phyloP scores from a whole-genome alignment of 2,797 vertebrate species.

The Propithecus perrieri region DNA sequence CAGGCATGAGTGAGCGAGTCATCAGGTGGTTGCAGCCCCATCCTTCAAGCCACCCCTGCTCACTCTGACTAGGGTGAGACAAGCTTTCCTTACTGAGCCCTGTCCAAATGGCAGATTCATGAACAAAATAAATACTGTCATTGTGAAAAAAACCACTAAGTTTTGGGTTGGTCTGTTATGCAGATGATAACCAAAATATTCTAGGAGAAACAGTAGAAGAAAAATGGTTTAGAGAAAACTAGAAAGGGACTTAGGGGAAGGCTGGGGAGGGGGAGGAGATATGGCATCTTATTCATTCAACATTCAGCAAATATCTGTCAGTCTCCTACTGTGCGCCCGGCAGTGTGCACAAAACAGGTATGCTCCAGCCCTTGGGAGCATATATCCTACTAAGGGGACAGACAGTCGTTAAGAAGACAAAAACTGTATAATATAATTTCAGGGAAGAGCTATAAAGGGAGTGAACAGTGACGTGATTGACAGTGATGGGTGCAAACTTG shows the following conservation, averaged over 20 bases:
- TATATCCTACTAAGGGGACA: too few species aligned
- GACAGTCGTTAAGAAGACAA: neutral
- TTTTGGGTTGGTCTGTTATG: neutral
- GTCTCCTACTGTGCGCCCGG: neutral
- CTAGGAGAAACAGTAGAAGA: neutral
- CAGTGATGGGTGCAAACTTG: neutral
- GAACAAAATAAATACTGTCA: neutral
- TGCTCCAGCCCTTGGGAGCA: neutral
- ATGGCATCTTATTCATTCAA: neutral
- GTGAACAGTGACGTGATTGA: neutral
- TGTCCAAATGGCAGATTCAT: neutral
- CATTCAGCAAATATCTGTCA: neutral
- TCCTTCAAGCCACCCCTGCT: neutral
- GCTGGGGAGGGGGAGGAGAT: neutral
- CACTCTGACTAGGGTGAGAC: neutral
- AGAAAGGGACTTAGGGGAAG: neutral
- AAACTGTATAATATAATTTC: neutral
- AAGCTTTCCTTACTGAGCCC: neutral
- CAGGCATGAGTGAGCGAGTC: neutral
- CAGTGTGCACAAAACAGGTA: neutral
- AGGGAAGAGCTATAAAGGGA: neutral
- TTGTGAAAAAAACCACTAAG: neutral
- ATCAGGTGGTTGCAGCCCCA: neutral
- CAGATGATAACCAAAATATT: neutral
- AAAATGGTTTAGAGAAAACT: neutral